Evolutionary conservation across 2,113 vertebrate genomes (phyloP), one percentile per base, ranked within the genome.

Genomic region (Choloepus hoffmanni): DNA sequence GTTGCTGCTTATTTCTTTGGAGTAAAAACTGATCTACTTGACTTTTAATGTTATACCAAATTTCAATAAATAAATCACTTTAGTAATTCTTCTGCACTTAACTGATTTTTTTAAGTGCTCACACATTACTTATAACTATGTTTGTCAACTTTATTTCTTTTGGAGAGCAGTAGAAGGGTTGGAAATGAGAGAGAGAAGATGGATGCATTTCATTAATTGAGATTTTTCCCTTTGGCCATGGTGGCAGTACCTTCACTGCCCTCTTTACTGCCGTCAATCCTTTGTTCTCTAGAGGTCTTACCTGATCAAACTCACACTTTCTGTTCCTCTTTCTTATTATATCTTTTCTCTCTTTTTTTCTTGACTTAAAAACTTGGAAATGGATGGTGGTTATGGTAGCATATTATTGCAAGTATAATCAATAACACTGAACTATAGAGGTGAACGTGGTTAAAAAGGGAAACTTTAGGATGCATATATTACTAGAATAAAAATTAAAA

Each of bases 121-220:
- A 70, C 3, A 68, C 36, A 89, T 86, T 68, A 92, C 86, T 92
- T 48, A 36, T 50, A 96, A 93, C 67, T 92, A 40, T 90, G 11
- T 95, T 92, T 86, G 26, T 94, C 58, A 81, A 82, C 15, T 45
- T 58, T 7, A 2, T 6, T 83, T 87, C 60, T 76, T 63, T 60
- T 36, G 30, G 21, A 73, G 23, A 84, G 16, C 48, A 85, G 23
- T 19, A 50, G 30, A 48, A 85, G 50, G 53, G 11, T 70, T 85
- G 67, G 91, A 89, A 82, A 5, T 48, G 77, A 85, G 55, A 60
- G n/a, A 21, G 13, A 62, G 43, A 33, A 0, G 63, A 33, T 9
- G 55, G n/a, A 62, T 86, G 6, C 23, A 3, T 84, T 74, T 68
- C 68, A 83, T 85, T 74, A 73, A 78, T 91, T 68, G 28, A 8